Evolutionary conservation across 2,113 vertebrate species (phyloP).

Genomic region (Vireo altiloquus): DNA sequence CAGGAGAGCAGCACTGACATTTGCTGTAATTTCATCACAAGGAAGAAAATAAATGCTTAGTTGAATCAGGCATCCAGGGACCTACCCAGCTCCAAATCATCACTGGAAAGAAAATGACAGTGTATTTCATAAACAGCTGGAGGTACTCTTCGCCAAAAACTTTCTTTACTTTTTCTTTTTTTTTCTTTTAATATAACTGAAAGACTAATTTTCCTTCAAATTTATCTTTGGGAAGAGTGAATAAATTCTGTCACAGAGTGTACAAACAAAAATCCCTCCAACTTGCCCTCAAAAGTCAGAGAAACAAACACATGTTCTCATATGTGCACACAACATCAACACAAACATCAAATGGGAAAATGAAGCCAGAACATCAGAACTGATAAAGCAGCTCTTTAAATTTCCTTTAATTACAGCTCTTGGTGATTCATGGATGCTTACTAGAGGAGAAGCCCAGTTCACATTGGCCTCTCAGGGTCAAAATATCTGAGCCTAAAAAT

Average conservation of each 20-base stretch:
- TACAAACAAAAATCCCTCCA: neutral
- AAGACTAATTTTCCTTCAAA: neutral
- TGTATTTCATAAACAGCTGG: neutral
- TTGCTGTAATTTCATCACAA: neutral
- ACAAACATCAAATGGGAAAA: neutral
- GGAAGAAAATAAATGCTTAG: neutral
- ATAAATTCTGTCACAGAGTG: neutral
- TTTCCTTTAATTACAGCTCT: neutral
- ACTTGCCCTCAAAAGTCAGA: neutral
- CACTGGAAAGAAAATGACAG: neutral
- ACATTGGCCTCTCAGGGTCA: neutral
- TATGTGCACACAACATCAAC: neutral
- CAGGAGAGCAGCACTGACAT: neutral
- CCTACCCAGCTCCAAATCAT: neutral
- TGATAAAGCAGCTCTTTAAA: neutral
- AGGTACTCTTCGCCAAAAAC: neutral
- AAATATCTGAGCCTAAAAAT: neutral
- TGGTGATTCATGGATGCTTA: neutral
- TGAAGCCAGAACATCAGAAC: neutral
- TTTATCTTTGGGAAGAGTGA: neutral
- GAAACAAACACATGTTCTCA: neutral
- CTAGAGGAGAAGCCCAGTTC: neutral
- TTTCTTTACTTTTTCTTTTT: neutral
- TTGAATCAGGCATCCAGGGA: neutral
- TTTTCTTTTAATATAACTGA: neutral